These are phyloP conservation scores for Drosophila pseudotakahashii DNA, from an alignment of 2,888 invertebrate genomes.

Conservation along the genomic window DNA sequence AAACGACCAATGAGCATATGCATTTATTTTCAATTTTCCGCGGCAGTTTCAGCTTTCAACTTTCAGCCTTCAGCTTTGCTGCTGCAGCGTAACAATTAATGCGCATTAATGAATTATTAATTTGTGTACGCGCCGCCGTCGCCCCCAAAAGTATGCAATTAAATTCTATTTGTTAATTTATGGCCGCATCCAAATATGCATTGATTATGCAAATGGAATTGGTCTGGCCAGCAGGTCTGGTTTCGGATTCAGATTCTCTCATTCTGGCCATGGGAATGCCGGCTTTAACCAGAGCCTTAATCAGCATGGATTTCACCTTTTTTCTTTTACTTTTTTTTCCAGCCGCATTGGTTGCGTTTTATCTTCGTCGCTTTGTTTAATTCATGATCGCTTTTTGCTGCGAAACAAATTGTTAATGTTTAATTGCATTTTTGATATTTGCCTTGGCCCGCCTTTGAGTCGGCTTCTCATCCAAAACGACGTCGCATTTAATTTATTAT, in stretches of 20 bases:
- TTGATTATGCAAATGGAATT: slow-evolving; percentile 78
- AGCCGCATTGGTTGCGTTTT: slow-evolving; percentile 9
- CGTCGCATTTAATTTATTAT: slow-evolving; percentile 71
- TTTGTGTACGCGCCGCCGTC: slow-evolving; percentile 56
- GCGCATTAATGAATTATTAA: slow-evolving; percentile 80
- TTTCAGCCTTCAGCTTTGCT: slow-evolving; percentile 65
- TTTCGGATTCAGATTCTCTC: background rate
- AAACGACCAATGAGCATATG: slow-evolving; percentile 46
- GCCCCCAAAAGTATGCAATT: slow-evolving; percentile 75
- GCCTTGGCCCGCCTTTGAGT: slow-evolving; percentile 39
- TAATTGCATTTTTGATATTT: slow-evolving; percentile 67
- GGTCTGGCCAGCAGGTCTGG: slow-evolving; percentile 33
- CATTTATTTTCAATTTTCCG: slow-evolving; percentile 62
- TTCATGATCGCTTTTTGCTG: slow-evolving; percentile 45
- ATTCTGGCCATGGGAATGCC: slow-evolving; percentile 7
- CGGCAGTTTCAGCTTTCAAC: slow-evolving; percentile 60
- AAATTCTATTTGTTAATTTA: slow-evolving; percentile 81
- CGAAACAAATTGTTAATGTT: slow-evolving; percentile 60
- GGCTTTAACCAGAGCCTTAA: slow-evolving; percentile 60
- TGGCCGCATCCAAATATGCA: slow-evolving; percentile 71
- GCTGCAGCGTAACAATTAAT: slow-evolving; percentile 67
- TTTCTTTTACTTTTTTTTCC: slow-evolving; percentile 4
- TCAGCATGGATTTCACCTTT: slow-evolving; percentile 31
- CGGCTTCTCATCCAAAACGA: slow-evolving; percentile 37
- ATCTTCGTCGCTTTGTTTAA: slow-evolving; percentile 39